Evolutionary conservation across 1,140 invertebrate species (phyloP), one percentile per base, ranked within the genome.

Genomic region (Lerema accius): DNA sequence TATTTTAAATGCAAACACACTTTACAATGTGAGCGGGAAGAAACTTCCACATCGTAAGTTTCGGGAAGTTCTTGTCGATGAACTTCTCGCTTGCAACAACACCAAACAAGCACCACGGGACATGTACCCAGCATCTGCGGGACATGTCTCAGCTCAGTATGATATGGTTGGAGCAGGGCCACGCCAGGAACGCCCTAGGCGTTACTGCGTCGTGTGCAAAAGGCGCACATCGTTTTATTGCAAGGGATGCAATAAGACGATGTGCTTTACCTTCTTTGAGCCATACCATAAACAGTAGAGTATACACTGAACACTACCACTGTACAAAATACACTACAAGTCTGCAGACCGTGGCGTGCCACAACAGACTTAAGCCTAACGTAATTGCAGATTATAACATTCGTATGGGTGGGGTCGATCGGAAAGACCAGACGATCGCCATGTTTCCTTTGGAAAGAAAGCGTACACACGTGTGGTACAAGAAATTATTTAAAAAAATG

Each of bases 221-320:
- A 65, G 59, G 35, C 43, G 53, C 0, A 51, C 53, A n/a, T 28
- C 13, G 15, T 13, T 43, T 10, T 58, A 42, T 19, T 65, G 63
- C 16, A 40, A 11, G 10, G 15, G 3, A 1, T 66, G 56, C 40
- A 55, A 66, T 17, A 17, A 23, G 11, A 3, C 64, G 19, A 14
- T 60, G 23, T 65, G 63, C 16, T 53, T 53, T 16, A 51, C 39
- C 15, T 63, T 43, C 19, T 63, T 64, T 28, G 23, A 50, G 62
- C 59, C 43, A 23, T n/a, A n/a, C n/a, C n/a, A n/a, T n/a, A n/a
- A n/a, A n/a, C n/a, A n/a, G n/a, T n/a, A n/a, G n/a, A n/a, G n/a
- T n/a, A n/a, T n/a, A n/a, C n/a, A n/a, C n/a, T n/a, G n/a, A n/a
- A n/a, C n/a, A n/a, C n/a, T n/a, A n/a, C n/a, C n/a, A n/a, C n/a